These are phyloP conservation scores for Metopia argyrocephala DNA, from an alignment of 2,888 invertebrate genomes.

Conservation along the genomic window DNA sequence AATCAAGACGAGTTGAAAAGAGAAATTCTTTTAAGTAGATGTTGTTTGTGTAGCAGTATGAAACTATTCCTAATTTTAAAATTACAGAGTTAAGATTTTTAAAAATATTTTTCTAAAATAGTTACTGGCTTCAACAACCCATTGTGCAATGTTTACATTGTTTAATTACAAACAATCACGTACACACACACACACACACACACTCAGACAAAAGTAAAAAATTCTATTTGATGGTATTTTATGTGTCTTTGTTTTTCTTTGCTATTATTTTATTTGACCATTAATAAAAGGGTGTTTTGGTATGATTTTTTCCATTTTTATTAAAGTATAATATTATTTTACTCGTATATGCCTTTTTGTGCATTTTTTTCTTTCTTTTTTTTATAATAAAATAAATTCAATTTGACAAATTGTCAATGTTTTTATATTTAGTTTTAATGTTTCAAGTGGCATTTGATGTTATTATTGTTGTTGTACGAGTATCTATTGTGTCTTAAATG, in stretches of 20 bases:
- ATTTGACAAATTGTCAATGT: slow-evolving; percentile 44
- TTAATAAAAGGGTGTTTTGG: slow-evolving; percentile 20
- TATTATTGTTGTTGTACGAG: slow-evolving; percentile 1
- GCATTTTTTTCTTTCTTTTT: slow-evolving; percentile 12
- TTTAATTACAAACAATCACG: slow-evolving; percentile 24
- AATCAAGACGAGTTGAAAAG: too few species aligned
- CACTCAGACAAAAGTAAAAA: neutral
- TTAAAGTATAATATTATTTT: neutral
- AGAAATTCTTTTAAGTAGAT: too few species aligned
- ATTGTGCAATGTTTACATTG: slow-evolving; percentile 38
- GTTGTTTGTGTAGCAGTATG: too few species aligned
- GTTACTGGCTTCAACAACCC: neutral
- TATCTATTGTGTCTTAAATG: slow-evolving; percentile 25
- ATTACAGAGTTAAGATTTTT: too few species aligned
- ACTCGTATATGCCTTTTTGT: neutral
- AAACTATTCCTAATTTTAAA: too few species aligned
- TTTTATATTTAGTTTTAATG: slow-evolving; percentile 19
- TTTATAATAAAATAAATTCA: neutral
- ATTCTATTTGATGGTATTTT: neutral
- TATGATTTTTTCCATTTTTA: slow-evolving; percentile 5
- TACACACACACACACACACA: neutral
- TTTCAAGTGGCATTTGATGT: neutral
- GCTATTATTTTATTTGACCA: neutral
- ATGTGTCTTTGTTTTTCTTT: neutral
- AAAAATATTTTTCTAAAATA: neutral